These are phyloP conservation scores for Drosophila testacea DNA, from an alignment of 2,888 invertebrate genomes.

Conservation along the genomic window DNA sequence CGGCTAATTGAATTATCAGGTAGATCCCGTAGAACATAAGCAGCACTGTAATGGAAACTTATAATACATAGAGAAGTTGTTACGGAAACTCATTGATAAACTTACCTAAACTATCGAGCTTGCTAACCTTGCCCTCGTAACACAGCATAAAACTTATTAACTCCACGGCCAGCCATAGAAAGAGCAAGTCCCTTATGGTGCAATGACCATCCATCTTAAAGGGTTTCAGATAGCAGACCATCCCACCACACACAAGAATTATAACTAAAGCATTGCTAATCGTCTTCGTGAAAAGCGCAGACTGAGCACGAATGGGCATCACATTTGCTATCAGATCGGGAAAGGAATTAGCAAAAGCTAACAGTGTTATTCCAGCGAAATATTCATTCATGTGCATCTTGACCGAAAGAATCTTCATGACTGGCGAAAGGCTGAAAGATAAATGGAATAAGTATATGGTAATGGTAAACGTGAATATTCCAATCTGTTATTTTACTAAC, in stretches of 20 bases:
- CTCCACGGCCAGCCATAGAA: constrained; percentile 39
- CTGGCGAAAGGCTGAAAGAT: constrained; percentile 45
- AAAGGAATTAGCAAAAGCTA: constrained; percentile 44
- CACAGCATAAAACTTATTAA: constrained; percentile 5
- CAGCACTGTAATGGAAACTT: constrained; percentile 21
- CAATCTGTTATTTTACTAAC: constrained; percentile 36
- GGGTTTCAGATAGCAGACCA: constrained; percentile 54
- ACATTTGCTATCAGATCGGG: constrained; percentile 56
- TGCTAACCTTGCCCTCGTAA: neutral
- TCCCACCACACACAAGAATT: constrained; percentile 52
- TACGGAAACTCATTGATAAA: neutral
- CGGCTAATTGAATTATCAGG: constrained; percentile 46
- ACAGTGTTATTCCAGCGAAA: constrained; percentile 54
- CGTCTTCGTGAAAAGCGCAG: constrained; percentile 35
- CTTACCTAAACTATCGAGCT: constrained; percentile 25
- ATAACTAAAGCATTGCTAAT: constrained; percentile 30
- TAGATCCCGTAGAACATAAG: constrained; percentile 34
- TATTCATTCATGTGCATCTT: constrained; percentile 56
- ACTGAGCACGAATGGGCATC: constrained; percentile 23
- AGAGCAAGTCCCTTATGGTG: constrained; percentile 45
- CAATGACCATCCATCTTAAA: constrained; percentile 51
- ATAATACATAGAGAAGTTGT: neutral
- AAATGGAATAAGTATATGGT: no score
- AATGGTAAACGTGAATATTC: no score
- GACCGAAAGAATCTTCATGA: constrained; percentile 54